phyloP scores from a whole-genome alignment of 2,888 invertebrate species.

The Netelia fuscicornis region DNA sequence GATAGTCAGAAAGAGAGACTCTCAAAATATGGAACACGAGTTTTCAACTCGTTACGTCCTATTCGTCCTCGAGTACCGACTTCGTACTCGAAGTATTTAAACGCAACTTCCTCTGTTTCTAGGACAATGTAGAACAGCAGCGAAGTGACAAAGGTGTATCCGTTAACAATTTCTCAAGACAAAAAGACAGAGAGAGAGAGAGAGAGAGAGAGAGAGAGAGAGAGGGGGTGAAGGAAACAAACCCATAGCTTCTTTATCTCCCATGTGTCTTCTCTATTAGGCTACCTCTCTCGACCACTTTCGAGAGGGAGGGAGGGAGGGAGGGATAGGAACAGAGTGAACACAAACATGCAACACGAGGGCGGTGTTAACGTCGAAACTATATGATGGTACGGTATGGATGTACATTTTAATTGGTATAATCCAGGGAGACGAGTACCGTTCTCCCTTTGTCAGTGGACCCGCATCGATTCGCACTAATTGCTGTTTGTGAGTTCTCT shows the following conservation, averaged over 20 bases:
- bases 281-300: too few relatives aligned
- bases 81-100: too few relatives aligned
- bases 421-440: slow-evolving; percentile 59
- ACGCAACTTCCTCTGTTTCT: too few relatives aligned
- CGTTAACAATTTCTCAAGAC: background rate
- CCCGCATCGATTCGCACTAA: slow-evolving; percentile 67
- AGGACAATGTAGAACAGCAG: too few relatives aligned
- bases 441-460: slow-evolving; percentile 65
- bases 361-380: background rate
- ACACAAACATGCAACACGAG: background rate
- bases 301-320: too few relatives aligned
- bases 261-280: background rate
- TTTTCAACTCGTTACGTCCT: too few relatives aligned
- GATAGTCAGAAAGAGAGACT: too few relatives aligned
- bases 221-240: slow-evolving; percentile 5
- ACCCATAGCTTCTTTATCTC: background rate
- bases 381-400: slow-evolving; percentile 54
- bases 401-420: slow-evolving; percentile 65
- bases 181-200: background rate
- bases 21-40: too few relatives aligned
- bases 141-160: background rate
- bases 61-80: too few relatives aligned
- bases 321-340: background rate
- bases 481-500: slow-evolving; percentile 59
- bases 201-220: background rate